phyloP scores from a whole-genome alignment of 1,140 invertebrate species.

The Drosophila insularis region DNA sequence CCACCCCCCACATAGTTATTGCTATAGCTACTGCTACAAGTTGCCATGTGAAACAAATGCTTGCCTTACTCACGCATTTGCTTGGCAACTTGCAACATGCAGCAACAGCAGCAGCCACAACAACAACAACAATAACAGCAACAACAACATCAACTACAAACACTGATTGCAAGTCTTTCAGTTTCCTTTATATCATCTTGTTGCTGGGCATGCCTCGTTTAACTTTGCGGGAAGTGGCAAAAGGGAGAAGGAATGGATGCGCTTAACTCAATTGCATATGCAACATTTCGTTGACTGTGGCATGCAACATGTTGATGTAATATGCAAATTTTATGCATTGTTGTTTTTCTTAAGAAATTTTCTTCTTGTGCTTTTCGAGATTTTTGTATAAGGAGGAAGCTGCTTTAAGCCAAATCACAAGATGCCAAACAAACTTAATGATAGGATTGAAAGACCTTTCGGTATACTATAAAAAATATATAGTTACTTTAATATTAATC shows the following conservation, averaged over 20 bases:
- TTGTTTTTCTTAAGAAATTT: constrained; percentile 41
- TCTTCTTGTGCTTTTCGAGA: background rate
- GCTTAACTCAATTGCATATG: constrained; percentile 55
- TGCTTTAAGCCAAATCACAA: background rate
- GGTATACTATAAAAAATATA: background rate
- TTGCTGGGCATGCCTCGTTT: constrained; percentile 48
- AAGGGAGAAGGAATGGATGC: background rate
- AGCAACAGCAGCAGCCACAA: background rate
- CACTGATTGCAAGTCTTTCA: constrained; percentile 35
- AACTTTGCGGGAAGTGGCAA: constrained; percentile 4
- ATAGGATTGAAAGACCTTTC: background rate
- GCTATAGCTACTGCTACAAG: background rate
- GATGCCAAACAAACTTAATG: background rate
- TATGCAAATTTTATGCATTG: constrained; percentile 54
- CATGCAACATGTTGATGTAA: constrained; percentile 66
- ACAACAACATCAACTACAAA: constrained; percentile 22
- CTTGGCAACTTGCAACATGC: constrained; percentile 15
- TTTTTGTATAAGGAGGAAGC: constrained; percentile 9
- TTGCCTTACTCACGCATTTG: constrained; percentile 21
- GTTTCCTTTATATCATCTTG: constrained; percentile 13
- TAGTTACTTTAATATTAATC: background rate
- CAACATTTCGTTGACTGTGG: constrained; percentile 40
- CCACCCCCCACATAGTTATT: constrained; percentile 12
- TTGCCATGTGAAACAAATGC: constrained; percentile 22
- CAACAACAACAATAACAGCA: background rate